Percentiles rank a stretch among this genome's conserved stretches.
Conservation (phyloP, 2,113 vertebrate species). For the Colaptes auratus region DNA sequence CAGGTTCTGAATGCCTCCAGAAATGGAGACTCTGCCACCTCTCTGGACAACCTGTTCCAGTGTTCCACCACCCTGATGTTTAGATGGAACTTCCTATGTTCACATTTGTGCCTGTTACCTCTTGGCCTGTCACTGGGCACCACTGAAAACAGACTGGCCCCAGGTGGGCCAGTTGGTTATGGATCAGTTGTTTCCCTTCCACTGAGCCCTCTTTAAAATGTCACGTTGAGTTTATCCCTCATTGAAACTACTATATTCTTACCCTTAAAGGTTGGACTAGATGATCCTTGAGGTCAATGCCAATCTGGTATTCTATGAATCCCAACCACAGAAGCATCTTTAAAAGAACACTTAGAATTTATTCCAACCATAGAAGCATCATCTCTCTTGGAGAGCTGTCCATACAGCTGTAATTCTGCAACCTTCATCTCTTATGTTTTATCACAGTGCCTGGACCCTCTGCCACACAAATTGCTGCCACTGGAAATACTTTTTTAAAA, state of each 20-base stretch:
- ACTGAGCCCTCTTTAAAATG: not conserved
- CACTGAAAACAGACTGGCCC: too few relatives aligned
- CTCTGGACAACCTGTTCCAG: too few relatives aligned
- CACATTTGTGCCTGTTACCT: too few relatives aligned
- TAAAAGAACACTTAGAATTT: not conserved
- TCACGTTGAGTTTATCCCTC: not conserved
- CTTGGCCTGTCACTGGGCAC: too few relatives aligned
- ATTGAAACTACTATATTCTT: too few relatives aligned
- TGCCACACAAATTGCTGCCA: not conserved
- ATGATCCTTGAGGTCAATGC: too few relatives aligned
- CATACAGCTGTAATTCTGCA: not conserved
- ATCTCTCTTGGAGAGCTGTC: not conserved
- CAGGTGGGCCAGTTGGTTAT: not conserved
- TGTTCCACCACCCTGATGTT: too few relatives aligned
- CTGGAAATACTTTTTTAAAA: not conserved
- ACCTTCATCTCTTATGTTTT: not conserved
- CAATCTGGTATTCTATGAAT: too few relatives aligned
- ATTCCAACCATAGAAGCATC: not conserved
- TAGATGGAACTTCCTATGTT: too few relatives aligned
- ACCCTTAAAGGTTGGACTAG: too few relatives aligned
- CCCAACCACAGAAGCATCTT: not conserved
- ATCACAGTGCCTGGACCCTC: not conserved
- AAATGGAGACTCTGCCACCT: too few relatives aligned
- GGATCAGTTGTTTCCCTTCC: not conserved
- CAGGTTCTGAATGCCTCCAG: too few relatives aligned